Evolutionary conservation across 2,888 invertebrate species (phyloP), one percentile per base, ranked within the genome.

Genomic region (Platerodrilus igneus): DNA sequence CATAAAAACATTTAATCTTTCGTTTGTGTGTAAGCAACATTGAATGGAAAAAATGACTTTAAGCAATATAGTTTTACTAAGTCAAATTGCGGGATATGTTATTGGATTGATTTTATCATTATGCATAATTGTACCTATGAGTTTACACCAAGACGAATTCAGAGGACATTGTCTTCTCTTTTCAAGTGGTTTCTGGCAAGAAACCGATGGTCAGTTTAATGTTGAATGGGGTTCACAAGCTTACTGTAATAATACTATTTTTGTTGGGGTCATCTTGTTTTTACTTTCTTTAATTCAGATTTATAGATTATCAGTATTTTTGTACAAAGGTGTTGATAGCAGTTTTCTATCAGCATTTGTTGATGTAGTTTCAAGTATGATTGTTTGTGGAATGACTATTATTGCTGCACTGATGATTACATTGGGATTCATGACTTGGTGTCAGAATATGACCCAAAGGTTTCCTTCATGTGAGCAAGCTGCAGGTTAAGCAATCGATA

Each of bases 371-470:
- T 73, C 80, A 4, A 86, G 86, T 42, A 74, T 84, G 50, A 66
- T 79, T 47, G 71, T 90, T 52, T 82, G 86, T 49, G 73, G 78
- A 1, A 77, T 89, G 66, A 80, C 84, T 0, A 78, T 93, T 28
- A 73, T 86, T 4, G 86, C 89, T 0, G 90, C 93, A 0, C 71
- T 88, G 25, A 78, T 90, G 55, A 83, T 94, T 33, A 92, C 93
- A 0, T 72, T 91, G 21, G 95, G 95, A 28, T 94, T 94, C 62
- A 86, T 88, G 72, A 81, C 80, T 3, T 95, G 94, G 94, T 95
- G 95, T 64, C 75, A 85, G 52, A 81, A 81, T 52, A 90, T 93
- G 73, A 86, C 84, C 0, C 76, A 85, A 66, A 73, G 93, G 57
- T 93, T 93, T 64, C 86, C 86, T 13, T 90, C 89, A 72, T 94